Evolutionary conservation across 2,113 vertebrate species (phyloP), one percentile per base, ranked within the genome.

Genomic region (Patagioenas fasciata): DNA sequence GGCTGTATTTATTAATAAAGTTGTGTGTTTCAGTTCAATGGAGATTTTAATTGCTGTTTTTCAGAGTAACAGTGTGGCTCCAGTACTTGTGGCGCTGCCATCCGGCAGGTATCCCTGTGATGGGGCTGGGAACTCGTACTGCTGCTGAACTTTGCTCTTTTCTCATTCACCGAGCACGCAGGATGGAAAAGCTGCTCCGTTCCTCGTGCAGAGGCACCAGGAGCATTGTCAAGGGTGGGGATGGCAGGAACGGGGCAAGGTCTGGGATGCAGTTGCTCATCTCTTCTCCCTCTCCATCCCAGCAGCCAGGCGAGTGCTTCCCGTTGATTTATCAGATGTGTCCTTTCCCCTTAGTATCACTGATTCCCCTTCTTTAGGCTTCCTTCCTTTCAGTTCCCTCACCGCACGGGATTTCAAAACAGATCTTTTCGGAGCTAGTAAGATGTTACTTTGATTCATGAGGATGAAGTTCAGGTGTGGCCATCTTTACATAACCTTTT

Each of bases 401-500:
- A 0, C 56, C 2, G 6, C 32, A 23, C 42, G 12, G 64, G 58
- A 56, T 89, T 81, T 66, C 64, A 36, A 56, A 65, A 11, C 5
- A 3, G 28, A 29, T 80, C 21, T 64, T 47, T 15, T 50, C 57
- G 32, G 69, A 78, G 75, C 71, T 87, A 65, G 82, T 21, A 47
- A 75, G 81, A 65, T 81, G 57, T 34, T 61, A 15, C 50, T 94
- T 86, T 84, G 81, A 88, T 88, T 78, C 38, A 19, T 24, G 85
- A 91, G 73, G 65, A 65, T 66, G 78, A 73, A 84, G 66, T 89
- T 87, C 77, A 91, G 80, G 80, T 90, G 58, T 13, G 19, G 50
- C 81, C 17, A 40, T 86, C 78, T 97, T 93, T 97, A 86, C 66
- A 73, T 88, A 97, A 95, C 95, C 92, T 67, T 80, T 60, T 84